These are phyloP conservation scores for Propithecus coquereli DNA, from an alignment of 2,113 vertebrate species.

Conservation along the genomic window DNA sequence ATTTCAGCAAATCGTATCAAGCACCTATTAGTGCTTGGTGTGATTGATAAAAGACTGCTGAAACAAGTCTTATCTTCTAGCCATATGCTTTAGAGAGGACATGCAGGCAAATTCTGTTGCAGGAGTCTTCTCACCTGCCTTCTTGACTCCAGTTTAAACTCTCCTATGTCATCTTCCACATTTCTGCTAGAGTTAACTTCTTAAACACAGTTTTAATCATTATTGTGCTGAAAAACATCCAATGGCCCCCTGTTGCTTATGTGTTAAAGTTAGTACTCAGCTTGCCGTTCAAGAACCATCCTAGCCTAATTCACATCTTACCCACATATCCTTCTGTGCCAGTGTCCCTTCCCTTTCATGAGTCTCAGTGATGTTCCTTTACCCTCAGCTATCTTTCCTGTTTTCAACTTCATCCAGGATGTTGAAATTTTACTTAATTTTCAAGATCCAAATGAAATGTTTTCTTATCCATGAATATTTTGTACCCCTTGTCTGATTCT, in stretches of 20 bases:
- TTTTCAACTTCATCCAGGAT: background rate
- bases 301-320: background rate
- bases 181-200: background rate
- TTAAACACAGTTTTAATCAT: background rate
- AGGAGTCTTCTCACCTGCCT: background rate
- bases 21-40: background rate
- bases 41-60: background rate
- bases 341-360: background rate
- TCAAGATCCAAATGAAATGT: background rate
- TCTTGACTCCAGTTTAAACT: background rate
- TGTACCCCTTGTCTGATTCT: background rate
- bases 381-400: background rate
- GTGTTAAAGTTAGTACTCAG: background rate
- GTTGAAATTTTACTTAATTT: background rate
- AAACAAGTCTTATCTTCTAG: background rate
- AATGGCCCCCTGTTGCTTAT: background rate
- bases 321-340: background rate
- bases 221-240: background rate
- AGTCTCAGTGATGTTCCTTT: background rate
- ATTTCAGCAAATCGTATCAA: background rate
- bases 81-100: background rate
- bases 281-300: background rate
- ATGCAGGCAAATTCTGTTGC: background rate
- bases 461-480: background rate
- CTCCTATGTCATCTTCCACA: background rate